A percentile compares a stretch with the other conserved stretches of the same genome.
phyloP scores from a whole-genome alignment of 2,888 invertebrate species.

The Chrysotoxum bicinctum region DNA sequence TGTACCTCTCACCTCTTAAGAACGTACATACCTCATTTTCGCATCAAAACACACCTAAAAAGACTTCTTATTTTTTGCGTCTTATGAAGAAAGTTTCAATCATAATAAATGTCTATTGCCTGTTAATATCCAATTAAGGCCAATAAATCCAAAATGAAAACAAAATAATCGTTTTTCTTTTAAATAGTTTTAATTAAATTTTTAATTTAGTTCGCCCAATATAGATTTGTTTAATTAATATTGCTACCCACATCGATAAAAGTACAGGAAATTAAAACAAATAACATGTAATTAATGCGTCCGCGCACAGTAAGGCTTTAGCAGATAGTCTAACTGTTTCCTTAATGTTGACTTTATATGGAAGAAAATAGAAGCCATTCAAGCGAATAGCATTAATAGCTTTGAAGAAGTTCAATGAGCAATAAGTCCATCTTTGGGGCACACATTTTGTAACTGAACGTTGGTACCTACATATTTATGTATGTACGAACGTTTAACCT shows the following conservation, averaged over 20 bases:
- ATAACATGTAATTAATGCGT: slow-evolving; percentile 60
- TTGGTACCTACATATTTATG: neutral
- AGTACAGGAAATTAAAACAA: slow-evolving; percentile 63
- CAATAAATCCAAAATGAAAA: slow-evolving; percentile 23
- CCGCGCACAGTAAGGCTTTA: slow-evolving; percentile 7
- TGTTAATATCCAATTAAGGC: slow-evolving; percentile 39
- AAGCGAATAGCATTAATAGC: slow-evolving; percentile 49
- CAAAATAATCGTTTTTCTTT: slow-evolving; percentile 18
- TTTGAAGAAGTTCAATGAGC: slow-evolving; percentile 54
- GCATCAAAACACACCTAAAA: neutral
- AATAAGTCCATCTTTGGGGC: slow-evolving; percentile 54
- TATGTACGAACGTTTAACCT: slow-evolving; percentile 1
- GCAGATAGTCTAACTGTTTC: slow-evolving; percentile 11
- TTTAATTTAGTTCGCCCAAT: slow-evolving; percentile 44
- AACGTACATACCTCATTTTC: too few relatives aligned
- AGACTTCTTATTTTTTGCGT: neutral
- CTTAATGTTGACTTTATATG: slow-evolving; percentile 42
- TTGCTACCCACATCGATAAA: slow-evolving; percentile 58
- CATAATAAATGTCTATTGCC: neutral
- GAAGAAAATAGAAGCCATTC: slow-evolving; percentile 45
- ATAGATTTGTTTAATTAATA: slow-evolving; percentile 47
- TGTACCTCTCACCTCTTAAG: too few relatives aligned
- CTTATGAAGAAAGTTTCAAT: neutral
- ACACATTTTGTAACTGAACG: neutral
- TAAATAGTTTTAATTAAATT: slow-evolving; percentile 44